phyloP scores from a whole-genome alignment of 1,140 invertebrate genomes.

The Lasioglossum albipes region DNA sequence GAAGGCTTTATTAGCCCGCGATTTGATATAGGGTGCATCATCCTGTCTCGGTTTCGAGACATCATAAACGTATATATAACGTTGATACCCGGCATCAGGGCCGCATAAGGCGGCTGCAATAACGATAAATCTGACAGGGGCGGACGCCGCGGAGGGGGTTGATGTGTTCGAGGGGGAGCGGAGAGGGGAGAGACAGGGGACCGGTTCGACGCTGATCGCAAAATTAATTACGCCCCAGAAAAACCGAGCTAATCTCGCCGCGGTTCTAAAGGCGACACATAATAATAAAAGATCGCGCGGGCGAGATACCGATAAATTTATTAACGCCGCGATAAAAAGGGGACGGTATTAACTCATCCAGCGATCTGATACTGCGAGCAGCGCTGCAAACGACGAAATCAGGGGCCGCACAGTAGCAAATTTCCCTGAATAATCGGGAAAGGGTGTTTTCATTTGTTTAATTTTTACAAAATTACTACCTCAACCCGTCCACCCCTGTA shows the following conservation, averaged over 20 bases:
- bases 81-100: conserved; percentile 9
- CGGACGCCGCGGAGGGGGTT: not conserved
- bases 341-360: conserved; percentile 23
- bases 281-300: conserved; percentile 5
- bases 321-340: conserved; percentile 30
- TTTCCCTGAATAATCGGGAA: no score
- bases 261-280: not conserved
- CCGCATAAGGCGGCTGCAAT: not conserved
- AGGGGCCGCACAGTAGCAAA: conserved; percentile 41
- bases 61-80: conserved; percentile 48
- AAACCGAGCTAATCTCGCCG: conserved; percentile 2
- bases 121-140: conserved; percentile 12
- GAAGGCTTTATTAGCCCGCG: conserved; percentile 59
- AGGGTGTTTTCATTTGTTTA: no score
- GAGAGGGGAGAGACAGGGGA: not conserved
- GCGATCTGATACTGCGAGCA: conserved; percentile 30
- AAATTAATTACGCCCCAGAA: not conserved
- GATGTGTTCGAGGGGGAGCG: not conserved
- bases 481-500: no score
- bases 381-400: conserved; percentile 54
- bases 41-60: conserved; percentile 44
- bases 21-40: conserved; percentile 60
- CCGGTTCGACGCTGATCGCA: not conserved
- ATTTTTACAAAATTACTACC: no score
- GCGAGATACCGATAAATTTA: conserved; percentile 31